Percentiles rank a stretch among this genome's conserved stretches.
phyloP scores from a whole-genome alignment of 2,888 invertebrate species.

The Raillietiella orientalis region DNA sequence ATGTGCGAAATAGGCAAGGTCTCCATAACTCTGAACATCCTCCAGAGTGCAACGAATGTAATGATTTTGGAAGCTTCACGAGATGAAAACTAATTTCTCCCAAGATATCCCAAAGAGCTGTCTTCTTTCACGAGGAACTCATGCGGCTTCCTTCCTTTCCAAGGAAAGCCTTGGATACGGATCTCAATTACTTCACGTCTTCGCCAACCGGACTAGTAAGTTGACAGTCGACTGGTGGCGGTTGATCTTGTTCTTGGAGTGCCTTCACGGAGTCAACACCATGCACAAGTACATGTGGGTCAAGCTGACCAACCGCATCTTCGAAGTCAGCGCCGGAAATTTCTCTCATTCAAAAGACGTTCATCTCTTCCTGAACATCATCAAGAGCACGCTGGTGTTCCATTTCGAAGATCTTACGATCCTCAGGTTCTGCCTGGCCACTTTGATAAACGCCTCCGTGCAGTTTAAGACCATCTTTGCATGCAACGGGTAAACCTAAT shows the following conservation, averaged over 20 bases:
- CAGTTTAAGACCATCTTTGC: conserved; percentile 98
- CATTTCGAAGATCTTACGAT: conserved; percentile 92
- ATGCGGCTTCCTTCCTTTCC: conserved; percentile 97
- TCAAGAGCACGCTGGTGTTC: conserved; percentile 79
- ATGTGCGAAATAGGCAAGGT: conserved; percentile 88
- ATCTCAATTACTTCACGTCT: no score
- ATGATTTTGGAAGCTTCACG: background rate
- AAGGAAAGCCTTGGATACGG: conserved; percentile 82
- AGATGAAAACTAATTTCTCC: conserved; percentile 4
- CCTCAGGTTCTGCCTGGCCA: conserved; percentile 76
- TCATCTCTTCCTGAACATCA: conserved; percentile 81
- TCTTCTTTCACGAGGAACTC: conserved; percentile 90
- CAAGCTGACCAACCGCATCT: conserved; percentile 76
- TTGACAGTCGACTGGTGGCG: no score
- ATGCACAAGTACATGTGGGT: conserved; percentile 99
- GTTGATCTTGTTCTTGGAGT: conserved; percentile 15
- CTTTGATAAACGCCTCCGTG: conserved; percentile 85
- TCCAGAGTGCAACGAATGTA: conserved; percentile 13
- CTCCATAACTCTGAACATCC: conserved; percentile 15
- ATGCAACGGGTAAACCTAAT: conserved; percentile 39
- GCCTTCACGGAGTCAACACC: conserved; percentile 67
- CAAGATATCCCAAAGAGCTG: conserved; percentile 77
- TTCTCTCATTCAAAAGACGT: conserved; percentile 91
- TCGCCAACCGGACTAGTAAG: no score
- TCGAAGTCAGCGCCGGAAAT: conserved; percentile 89